phyloP scores from a whole-genome alignment of 1,140 invertebrate species.

The Drosophila mojavensis region DNA sequence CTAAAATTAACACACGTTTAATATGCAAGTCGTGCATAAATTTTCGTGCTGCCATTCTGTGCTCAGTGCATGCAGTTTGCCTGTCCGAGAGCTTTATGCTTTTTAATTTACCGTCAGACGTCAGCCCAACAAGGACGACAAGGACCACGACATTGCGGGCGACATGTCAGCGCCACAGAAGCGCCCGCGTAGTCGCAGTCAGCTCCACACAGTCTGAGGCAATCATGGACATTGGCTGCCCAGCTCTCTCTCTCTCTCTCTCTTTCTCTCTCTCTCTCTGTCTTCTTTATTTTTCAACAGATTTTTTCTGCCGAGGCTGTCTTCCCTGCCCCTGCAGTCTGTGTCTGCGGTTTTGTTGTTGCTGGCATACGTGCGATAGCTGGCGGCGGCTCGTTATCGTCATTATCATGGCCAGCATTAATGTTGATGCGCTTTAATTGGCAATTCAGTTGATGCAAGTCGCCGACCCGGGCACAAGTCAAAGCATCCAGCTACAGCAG shows the following conservation, averaged over 20 bases:
- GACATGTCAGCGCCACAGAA: slow-evolving; percentile 65
- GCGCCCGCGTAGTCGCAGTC: slow-evolving; percentile 31
- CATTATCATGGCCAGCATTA: slow-evolving; percentile 69
- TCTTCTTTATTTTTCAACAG: slow-evolving; percentile 7
- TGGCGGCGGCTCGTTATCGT: slow-evolving; percentile 69
- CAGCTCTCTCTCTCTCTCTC: background rate
- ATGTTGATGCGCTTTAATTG: slow-evolving; percentile 76
- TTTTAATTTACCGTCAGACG: slow-evolving; percentile 80
- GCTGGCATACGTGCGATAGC: slow-evolving; percentile 62
- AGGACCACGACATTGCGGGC: slow-evolving; percentile 66
- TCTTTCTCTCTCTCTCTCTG: slow-evolving; percentile 2
- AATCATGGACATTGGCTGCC: slow-evolving; percentile 42
- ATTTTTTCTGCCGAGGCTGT: background rate
- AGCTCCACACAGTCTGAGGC: slow-evolving; percentile 42
- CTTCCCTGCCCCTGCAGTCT: background rate
- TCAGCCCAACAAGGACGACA: slow-evolving; percentile 54
- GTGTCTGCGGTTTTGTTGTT: slow-evolving; percentile 39
- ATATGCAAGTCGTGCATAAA: slow-evolving; percentile 82
- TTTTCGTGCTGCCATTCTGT: slow-evolving; percentile 57
- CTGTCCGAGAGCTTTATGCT: slow-evolving; percentile 58
- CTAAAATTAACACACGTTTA: slow-evolving; percentile 83
- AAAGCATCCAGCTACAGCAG: background rate
- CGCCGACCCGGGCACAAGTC: slow-evolving; percentile 21
- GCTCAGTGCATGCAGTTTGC: slow-evolving; percentile 38
- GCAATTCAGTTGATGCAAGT: slow-evolving; percentile 67